phyloP scores from a whole-genome alignment of 2,888 invertebrate species.

The Eumacrocentrus americanus region DNA sequence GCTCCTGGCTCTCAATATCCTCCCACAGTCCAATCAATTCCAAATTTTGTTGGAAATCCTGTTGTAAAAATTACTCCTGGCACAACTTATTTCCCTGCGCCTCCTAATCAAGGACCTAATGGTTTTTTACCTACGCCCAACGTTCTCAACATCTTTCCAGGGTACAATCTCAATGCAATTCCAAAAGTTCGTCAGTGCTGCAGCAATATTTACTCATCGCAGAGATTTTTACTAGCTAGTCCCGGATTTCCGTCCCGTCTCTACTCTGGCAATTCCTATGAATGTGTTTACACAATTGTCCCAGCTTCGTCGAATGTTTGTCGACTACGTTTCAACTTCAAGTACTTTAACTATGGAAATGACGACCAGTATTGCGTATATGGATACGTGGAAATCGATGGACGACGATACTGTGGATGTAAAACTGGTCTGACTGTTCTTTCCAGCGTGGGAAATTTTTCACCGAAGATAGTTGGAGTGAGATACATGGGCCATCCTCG shows the following conservation, averaged over 20 bases:
- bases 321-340: constrained; percentile 64
- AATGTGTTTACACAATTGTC: constrained; percentile 65
- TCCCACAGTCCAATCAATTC: constrained; percentile 9
- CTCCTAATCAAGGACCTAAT: not conserved
- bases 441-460: constrained; percentile 36
- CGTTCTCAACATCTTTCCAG: not conserved
- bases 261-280: constrained; percentile 40
- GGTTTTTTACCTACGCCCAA: not conserved
- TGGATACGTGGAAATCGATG: constrained; percentile 67
- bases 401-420: constrained; percentile 67
- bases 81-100: constrained; percentile 2
- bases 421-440: constrained; percentile 60
- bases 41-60: constrained; percentile 4
- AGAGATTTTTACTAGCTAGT: constrained; percentile 63
- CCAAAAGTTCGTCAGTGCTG: constrained; percentile 42
- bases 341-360: constrained; percentile 65
- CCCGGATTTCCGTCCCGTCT: constrained; percentile 64
- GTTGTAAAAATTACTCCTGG: constrained; percentile 7
- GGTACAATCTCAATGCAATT: not conserved
- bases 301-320: constrained; percentile 63
- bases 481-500: constrained; percentile 60
- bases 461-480: constrained; percentile 62
- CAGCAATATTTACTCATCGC: constrained; percentile 34
- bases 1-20: constrained; percentile 27
- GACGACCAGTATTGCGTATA: constrained; percentile 59